These are phyloP conservation scores for Seira musarum DNA, from an alignment of 2,888 invertebrate genomes.

Conservation along the genomic window DNA sequence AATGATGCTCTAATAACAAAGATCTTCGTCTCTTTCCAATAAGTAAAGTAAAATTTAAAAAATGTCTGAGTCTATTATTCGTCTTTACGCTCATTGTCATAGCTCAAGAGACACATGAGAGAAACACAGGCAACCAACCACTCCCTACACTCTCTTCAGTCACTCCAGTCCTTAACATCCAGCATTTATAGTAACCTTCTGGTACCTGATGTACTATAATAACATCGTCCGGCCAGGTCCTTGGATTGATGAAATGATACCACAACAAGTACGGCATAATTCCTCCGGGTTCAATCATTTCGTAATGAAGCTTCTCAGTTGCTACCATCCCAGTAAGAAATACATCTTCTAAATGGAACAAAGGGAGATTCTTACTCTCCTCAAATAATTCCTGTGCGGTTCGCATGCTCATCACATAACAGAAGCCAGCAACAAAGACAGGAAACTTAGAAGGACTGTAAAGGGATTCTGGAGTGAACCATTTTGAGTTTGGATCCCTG, in stretches of 20 bases:
- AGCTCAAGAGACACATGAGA: slow-evolving; percentile 10
- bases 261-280: slow-evolving; percentile 25
- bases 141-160: neutral
- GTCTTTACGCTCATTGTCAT: neutral
- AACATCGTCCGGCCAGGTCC: neutral
- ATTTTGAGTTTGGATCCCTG: slow-evolving; percentile 70
- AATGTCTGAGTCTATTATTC: too few species aligned
- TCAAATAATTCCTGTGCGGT: slow-evolving; percentile 69
- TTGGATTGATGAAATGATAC: slow-evolving; percentile 8
- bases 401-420: slow-evolving; percentile 71
- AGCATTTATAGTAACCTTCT: slow-evolving; percentile 17
- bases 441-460: slow-evolving; percentile 70
- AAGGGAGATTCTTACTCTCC: slow-evolving; percentile 68
- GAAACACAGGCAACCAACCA: slow-evolving; percentile 27
- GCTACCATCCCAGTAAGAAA: slow-evolving; percentile 71
- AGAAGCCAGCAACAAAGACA: slow-evolving; percentile 71
- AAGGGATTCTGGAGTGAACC: slow-evolving; percentile 70
- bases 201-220: slow-evolving; percentile 21
- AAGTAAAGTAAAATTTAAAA: too few species aligned
- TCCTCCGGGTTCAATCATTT: slow-evolving; percentile 25
- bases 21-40: too few species aligned
- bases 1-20: too few species aligned
- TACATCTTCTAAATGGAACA: slow-evolving; percentile 72
- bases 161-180: neutral
- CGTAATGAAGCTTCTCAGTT: slow-evolving; percentile 42